Conservation (phyloP, 2,797 vertebrate species). For the Anguilla obscura region DNA sequence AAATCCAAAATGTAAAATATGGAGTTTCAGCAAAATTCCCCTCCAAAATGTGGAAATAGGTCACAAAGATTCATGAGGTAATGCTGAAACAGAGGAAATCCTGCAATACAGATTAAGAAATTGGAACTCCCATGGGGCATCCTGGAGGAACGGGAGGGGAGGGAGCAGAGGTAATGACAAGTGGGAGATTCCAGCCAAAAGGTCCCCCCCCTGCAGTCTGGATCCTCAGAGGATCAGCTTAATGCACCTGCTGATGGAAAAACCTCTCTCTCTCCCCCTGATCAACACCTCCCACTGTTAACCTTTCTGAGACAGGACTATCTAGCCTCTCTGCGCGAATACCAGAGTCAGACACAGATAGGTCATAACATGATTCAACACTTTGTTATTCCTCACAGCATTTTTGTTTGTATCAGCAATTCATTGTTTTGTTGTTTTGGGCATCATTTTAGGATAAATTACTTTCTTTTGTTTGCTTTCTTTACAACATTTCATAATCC, state of each 20-base stretch:
- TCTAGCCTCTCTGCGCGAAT: neutral
- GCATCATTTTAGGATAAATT: neutral
- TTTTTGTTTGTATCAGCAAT: neutral
- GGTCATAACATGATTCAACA: neutral
- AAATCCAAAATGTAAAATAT: neutral
- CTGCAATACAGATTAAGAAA: slow-evolving; percentile 25
- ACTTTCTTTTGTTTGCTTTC: neutral
- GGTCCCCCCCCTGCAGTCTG: neutral
- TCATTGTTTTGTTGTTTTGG: neutral
- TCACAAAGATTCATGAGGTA: slow-evolving; percentile 8
- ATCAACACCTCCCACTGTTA: slow-evolving; percentile 6
- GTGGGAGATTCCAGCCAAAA: slow-evolving; percentile 21
- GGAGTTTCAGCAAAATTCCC: neutral
- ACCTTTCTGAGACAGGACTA: neutral
- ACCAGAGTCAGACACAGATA: neutral
- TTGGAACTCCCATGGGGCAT: neutral
- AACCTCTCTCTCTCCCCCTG: slow-evolving; percentile 17
- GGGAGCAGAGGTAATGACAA: slow-evolving; percentile 6
- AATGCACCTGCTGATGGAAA: slow-evolving; percentile 24
- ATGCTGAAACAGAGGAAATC: slow-evolving; percentile 7
- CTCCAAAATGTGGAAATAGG: neutral
- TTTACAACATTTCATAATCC: neutral
- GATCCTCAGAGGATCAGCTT: neutral
- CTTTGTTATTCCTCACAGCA: neutral
- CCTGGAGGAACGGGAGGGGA: neutral